phyloP scores from a whole-genome alignment of 2,797 vertebrate genomes.

The Hoplostethus atlanticus region DNA sequence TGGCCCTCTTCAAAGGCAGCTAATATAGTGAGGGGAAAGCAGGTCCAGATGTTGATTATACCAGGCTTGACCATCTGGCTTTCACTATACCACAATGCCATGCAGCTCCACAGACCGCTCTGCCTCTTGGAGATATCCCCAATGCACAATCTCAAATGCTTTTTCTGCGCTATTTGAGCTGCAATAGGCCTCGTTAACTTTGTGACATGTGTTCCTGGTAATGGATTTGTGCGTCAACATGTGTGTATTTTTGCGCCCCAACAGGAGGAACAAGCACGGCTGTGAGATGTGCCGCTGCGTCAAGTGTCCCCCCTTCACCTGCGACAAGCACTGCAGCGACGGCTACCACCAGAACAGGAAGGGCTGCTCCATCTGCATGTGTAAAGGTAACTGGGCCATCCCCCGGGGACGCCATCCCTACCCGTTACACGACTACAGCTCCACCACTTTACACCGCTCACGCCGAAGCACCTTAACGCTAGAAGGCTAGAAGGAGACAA shows the following conservation, averaged over 20 bases:
- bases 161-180: background rate
- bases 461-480: no score
- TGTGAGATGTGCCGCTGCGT: constrained; percentile 90
- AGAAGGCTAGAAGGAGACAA: background rate
- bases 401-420: background rate
- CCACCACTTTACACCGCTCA: background rate
- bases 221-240: background rate
- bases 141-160: constrained; percentile 9
- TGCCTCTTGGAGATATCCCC: constrained; percentile 24
- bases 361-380: constrained; percentile 87
- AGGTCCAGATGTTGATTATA: constrained; percentile 81
- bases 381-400: constrained; percentile 78
- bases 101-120: constrained; percentile 22
- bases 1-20: constrained; percentile 80
- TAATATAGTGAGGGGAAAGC: constrained; percentile 73
- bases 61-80: constrained; percentile 72
- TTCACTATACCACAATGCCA: constrained; percentile 48
- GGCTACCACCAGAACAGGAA: constrained; percentile 86
- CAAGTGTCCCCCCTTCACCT: constrained; percentile 87
- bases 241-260: constrained; percentile 18
- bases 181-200: constrained; percentile 15
- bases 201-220: background rate
- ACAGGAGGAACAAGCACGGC: constrained; percentile 88
- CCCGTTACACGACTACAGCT: constrained; percentile 15
- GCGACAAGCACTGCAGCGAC: constrained; percentile 83